phyloP scores from a whole-genome alignment of 2,888 invertebrate genomes.

The Dysmachus trigonus region DNA sequence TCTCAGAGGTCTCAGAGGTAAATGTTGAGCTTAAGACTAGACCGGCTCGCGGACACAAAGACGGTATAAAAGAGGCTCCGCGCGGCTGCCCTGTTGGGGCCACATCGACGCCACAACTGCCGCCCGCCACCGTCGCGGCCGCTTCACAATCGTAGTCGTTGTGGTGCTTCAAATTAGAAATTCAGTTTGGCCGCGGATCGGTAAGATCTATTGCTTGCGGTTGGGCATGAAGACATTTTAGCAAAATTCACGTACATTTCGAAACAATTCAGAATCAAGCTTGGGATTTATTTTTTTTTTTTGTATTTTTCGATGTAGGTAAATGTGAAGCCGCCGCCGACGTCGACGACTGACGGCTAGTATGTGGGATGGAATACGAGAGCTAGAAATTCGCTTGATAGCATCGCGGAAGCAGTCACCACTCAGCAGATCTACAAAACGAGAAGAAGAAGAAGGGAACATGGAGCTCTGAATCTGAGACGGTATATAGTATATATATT shows the following conservation, averaged over 20 bases:
- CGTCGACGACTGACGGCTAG: not conserved
- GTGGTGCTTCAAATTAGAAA: conserved; percentile 29
- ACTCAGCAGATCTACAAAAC: not conserved
- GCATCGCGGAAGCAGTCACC: conserved; percentile 19
- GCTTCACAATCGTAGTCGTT: not conserved
- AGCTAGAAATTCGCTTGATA: conserved; percentile 29
- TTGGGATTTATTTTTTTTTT: not conserved
- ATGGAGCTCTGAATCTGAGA: not conserved
- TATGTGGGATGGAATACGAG: not conserved
- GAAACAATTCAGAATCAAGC: conserved; percentile 18
- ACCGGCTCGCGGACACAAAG: not conserved
- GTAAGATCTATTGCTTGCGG: conserved; percentile 29
- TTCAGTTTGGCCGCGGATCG: conserved; percentile 32
- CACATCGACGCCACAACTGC: not conserved
- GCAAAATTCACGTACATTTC: conserved; percentile 33
- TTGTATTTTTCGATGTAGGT: not conserved
- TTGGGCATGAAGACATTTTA: conserved; percentile 22
- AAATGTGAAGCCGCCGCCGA: not conserved
- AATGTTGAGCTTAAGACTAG: not conserved
- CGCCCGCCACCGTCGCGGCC: not conserved
- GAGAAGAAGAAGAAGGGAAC: not conserved
- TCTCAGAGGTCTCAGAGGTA: not conserved
- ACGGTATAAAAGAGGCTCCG: not conserved
- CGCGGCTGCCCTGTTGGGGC: not conserved
- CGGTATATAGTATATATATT: not conserved